phyloP scores from a whole-genome alignment of 2,797 vertebrate genomes.

The Dipus sagitta region DNA sequence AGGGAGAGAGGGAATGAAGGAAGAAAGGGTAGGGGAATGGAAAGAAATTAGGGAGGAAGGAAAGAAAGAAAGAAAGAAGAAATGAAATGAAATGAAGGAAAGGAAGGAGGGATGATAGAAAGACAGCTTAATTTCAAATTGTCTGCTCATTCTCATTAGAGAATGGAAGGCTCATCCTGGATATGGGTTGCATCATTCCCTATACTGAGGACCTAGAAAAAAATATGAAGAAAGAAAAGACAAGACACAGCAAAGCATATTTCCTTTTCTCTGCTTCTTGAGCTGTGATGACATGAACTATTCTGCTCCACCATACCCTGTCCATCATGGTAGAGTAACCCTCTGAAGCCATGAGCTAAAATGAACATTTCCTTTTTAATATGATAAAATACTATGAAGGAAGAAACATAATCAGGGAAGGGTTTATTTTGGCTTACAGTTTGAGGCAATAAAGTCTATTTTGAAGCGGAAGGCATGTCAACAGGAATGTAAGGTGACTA shows the following conservation, averaged over 20 bases:
- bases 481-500: no score
- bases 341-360: background rate
- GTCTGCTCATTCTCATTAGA: background rate
- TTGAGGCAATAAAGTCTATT: no score
- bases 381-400: no score
- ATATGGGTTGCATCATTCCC: background rate
- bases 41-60: background rate
- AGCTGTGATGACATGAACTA: background rate
- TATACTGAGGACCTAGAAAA: background rate
- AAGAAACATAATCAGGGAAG: no score
- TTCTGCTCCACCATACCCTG: background rate
- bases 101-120: background rate
- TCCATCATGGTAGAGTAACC: background rate
- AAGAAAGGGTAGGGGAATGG: background rate
- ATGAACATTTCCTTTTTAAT: background rate
- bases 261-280: background rate
- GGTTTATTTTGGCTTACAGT: no score
- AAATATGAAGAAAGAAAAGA: background rate
- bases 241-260: background rate
- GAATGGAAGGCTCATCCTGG: background rate
- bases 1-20: no score
- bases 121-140: background rate
- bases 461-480: no score
- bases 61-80: no score
- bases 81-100: fast-evolving